Evolutionary conservation across 2,113 vertebrate species (phyloP).

Genomic region (Phyllostomus hastatus): DNA sequence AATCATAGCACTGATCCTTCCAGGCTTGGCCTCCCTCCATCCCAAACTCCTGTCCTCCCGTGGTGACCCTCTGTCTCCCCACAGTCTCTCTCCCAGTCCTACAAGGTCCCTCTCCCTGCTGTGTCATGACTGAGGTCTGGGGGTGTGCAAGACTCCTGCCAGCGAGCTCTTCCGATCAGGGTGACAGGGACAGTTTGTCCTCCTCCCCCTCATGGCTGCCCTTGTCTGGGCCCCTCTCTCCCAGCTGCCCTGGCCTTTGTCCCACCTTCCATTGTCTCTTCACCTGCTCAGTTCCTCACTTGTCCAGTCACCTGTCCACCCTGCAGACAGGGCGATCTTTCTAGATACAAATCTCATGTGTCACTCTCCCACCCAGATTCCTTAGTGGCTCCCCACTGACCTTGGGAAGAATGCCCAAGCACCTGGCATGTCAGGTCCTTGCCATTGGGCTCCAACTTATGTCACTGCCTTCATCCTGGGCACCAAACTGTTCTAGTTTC

Average conservation of each 20-base stretch:
- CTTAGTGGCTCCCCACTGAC: background rate
- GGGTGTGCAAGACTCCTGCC: too few species aligned
- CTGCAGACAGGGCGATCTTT: background rate
- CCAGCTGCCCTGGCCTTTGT: background rate
- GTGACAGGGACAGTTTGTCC: background rate
- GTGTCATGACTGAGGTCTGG: background rate
- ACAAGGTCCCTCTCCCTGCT: background rate
- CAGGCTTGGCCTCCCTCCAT: fast-evolving
- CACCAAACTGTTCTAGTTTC: too few species aligned
- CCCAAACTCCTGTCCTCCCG: background rate
- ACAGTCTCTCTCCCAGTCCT: background rate
- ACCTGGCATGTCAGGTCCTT: background rate
- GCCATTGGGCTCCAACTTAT: too few species aligned
- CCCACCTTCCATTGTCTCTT: background rate
- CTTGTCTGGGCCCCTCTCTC: background rate
- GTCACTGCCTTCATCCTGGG: background rate
- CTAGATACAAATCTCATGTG: background rate
- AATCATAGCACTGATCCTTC: too few species aligned
- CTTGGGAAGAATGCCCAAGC: background rate
- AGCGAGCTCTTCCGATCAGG: background rate
- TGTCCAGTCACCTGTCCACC: background rate
- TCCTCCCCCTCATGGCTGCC: too few species aligned
- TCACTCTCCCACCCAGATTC: background rate
- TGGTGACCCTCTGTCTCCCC: background rate
- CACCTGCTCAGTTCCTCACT: background rate